Evolutionary conservation across 1,140 invertebrate genomes (phyloP), one percentile per base, ranked within the genome.

Genomic region (Tenebrio molitor): DNA sequence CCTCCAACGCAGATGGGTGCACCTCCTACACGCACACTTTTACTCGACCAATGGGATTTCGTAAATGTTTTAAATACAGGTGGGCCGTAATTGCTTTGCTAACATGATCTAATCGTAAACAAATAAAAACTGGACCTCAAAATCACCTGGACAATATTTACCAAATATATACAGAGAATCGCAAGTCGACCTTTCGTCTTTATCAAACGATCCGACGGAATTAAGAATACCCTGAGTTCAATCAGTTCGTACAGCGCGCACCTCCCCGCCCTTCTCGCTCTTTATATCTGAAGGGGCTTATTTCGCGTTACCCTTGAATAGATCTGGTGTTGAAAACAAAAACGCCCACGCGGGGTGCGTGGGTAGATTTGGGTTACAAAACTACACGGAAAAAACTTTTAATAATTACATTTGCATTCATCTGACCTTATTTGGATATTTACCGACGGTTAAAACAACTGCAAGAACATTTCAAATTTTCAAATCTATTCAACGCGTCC

Each of bases 41-140:
- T 74, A 76, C 71, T 69, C 71, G 68, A 58, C 68, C 72, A 76
- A 73, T 74, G 39, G 66, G 74, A 76, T 76, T 76, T 76, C 74
- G 72, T 76, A 74, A 76, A 73, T 65, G 68, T 73, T 42, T 74
- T 39, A 36, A 62, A 71, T 44, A 50, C 67, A 53, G 65, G 71
- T 73, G 69, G 74, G 69, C 34, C 12, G 71, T 71, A 76, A 74
- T 75, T 75, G 46, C 74, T 69, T 69, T 53, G 66, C 74, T 75
- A 75, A 75, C 69, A 75, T 63, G 50, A 75, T 75, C 53, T 72
- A 72, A 69, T 58, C 42, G 69, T 69, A 72, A 72, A 65, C 62
- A 69, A 74, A 73, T 73, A 53, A 25, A 41, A 65, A 65, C 34
- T 44, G 41, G 41, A 65, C 63, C 34, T 65, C 63, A 58, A 58